phyloP scores from a whole-genome alignment of 2,113 vertebrate species.

The Urocolius indicus region DNA sequence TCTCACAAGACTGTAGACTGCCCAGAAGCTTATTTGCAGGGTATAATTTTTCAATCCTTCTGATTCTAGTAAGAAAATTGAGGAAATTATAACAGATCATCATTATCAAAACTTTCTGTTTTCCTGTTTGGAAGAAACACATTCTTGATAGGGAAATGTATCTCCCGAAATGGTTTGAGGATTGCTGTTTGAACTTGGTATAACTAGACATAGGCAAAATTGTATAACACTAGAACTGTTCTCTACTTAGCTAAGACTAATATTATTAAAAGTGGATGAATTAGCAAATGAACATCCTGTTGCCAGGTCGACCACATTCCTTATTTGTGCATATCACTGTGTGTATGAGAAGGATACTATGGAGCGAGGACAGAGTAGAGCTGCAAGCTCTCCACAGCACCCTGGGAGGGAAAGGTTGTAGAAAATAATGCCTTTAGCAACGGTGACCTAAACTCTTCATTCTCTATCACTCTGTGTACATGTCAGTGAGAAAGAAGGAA shows the following conservation, averaged over 20 bases:
- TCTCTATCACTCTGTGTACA: background rate
- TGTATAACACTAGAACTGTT: background rate
- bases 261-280: constrained; percentile 55
- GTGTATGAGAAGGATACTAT: background rate
- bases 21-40: background rate
- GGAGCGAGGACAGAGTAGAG: background rate
- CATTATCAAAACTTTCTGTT: background rate
- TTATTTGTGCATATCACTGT: constrained; percentile 25
- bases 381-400: background rate
- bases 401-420: background rate
- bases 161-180: background rate
- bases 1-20: background rate
- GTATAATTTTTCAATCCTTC: background rate
- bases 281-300: constrained; percentile 46
- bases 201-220: background rate
- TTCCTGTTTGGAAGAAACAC: background rate
- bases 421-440: constrained; percentile 45
- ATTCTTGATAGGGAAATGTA: background rate
- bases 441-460: constrained; percentile 21
- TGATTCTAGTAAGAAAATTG: background rate
- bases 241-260: constrained; percentile 1
- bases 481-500: constrained; percentile 5
- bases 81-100: background rate
- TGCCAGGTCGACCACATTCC: constrained; percentile 55
- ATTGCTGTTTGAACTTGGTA: background rate